A percentile compares a stretch with the other conserved stretches of the same genome.
Evolutionary conservation across 2,113 vertebrate genomes (phyloP).

Genomic region (Bubo bubo): DNA sequence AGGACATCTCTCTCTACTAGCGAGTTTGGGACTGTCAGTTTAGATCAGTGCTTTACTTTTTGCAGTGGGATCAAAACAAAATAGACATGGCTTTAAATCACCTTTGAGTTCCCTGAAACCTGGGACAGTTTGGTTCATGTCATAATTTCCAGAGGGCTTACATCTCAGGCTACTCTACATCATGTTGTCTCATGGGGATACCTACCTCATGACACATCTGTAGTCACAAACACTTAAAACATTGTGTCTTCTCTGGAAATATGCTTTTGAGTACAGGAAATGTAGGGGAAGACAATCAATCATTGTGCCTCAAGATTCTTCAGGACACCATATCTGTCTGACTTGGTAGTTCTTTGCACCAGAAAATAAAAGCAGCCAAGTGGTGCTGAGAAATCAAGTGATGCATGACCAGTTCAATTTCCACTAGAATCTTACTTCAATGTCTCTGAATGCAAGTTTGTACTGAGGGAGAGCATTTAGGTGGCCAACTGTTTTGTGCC

Average conservation of each 20-base stretch:
- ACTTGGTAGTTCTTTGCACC: background rate
- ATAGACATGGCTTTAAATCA: background rate
- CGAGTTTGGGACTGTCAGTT: background rate
- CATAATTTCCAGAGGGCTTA: background rate
- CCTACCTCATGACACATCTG: background rate
- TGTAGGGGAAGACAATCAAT: background rate
- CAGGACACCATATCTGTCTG: background rate
- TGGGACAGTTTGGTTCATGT: background rate
- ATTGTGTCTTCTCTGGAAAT: background rate
- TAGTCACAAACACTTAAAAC: background rate
- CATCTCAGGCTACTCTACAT: background rate
- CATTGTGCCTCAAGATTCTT: background rate
- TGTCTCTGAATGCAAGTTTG: background rate
- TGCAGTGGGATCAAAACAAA: background rate
- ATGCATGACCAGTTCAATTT: background rate
- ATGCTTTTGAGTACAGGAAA: background rate
- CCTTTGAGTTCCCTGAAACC: background rate
- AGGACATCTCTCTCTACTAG: background rate
- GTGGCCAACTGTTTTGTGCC: background rate
- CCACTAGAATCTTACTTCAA: background rate
- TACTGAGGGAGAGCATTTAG: background rate
- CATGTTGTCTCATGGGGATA: rapidly evolving
- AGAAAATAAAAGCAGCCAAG: background rate
- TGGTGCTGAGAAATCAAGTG: background rate
- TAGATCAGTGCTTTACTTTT: background rate